Evolutionary conservation across 2,113 vertebrate genomes (phyloP), one percentile per base, ranked within the genome.

Genomic region (Glareola pratincola): DNA sequence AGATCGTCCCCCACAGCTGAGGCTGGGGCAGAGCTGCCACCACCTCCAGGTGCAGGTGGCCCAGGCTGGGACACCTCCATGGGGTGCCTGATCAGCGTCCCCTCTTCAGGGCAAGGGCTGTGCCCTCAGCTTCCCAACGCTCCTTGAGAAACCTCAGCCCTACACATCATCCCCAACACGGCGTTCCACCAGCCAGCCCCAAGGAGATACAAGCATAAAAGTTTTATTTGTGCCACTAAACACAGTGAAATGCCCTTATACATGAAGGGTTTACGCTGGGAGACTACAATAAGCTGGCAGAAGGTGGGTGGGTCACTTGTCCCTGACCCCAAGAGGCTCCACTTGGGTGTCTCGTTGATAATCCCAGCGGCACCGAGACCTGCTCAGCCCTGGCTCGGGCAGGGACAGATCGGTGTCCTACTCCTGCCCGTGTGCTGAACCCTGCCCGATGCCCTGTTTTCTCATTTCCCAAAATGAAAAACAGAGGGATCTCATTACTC

Each of bases 131-230:
- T 37, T 43, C 32, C 62, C 39, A 48, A 8, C 1, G 22, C 4
- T 9, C 48, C 37, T 48, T 34, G 12, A 14, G n/a, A 59, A 62
- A 29, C 24, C 60, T 37, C 67, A 57, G 32, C 62, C 63, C 47
- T 30, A 2, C 1, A 1, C 45, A 16, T 24, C 51, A 16, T 0
- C 68, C 36, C 34, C 57, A n/a, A 2, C 0, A 2, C 0, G 0
- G 17, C 0, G 3, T 29, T 69, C 43, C 34, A 13, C n/a, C 47
- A 71, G 27, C 39, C 51, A 24, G 18, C 37, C 37, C 60, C 54
- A 14, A 47, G 32, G 30, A 34, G 11, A 27, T 2, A 30, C 6
- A 24, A 59, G 39, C 12, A 63, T 14, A 79, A 64, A n/a, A n/a
- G 10, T 1, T 1, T 50, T 32, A 21, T 12, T 41, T 4, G 0